phyloP scores from a whole-genome alignment of 2,797 vertebrate genomes.

The Orestias chungarensis region DNA sequence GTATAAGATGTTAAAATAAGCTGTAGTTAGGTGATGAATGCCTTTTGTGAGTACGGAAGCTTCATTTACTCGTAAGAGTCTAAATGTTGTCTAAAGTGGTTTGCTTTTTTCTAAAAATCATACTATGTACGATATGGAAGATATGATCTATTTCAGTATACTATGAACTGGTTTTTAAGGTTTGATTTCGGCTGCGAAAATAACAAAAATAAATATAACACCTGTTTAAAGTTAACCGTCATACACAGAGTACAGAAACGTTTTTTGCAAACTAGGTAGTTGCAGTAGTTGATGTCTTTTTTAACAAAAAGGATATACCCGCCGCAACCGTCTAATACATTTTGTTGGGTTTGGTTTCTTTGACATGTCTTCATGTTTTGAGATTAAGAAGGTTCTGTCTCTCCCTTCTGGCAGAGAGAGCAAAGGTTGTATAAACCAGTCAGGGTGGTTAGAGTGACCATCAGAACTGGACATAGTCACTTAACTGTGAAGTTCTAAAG shows the following conservation, averaged over 20 bases:
- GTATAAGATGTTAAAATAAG: slow-evolving; percentile 70
- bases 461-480: neutral
- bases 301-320: slow-evolving; percentile 5
- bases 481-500: neutral
- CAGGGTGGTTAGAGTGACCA: neutral
- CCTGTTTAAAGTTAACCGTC: slow-evolving; percentile 14
- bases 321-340: neutral
- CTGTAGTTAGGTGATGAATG: slow-evolving; percentile 63
- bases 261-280: slow-evolving; percentile 15
- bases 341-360: slow-evolving; percentile 1
- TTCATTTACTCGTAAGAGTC: slow-evolving; percentile 54
- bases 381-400: neutral
- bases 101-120: slow-evolving; percentile 33
- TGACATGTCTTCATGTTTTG: neutral
- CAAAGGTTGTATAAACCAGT: neutral
- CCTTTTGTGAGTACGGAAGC: slow-evolving; percentile 41
- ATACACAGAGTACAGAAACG: neutral
- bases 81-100: slow-evolving; percentile 46
- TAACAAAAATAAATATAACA: slow-evolving; percentile 6
- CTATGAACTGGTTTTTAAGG: slow-evolving; percentile 16
- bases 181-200: slow-evolving; percentile 8
- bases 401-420: neutral
- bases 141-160: slow-evolving; percentile 11
- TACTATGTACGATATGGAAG: slow-evolving; percentile 21
- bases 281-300: slow-evolving; percentile 17